phyloP scores from a whole-genome alignment of 2,113 vertebrate genomes.

The Hippopotamus amphibius region DNA sequence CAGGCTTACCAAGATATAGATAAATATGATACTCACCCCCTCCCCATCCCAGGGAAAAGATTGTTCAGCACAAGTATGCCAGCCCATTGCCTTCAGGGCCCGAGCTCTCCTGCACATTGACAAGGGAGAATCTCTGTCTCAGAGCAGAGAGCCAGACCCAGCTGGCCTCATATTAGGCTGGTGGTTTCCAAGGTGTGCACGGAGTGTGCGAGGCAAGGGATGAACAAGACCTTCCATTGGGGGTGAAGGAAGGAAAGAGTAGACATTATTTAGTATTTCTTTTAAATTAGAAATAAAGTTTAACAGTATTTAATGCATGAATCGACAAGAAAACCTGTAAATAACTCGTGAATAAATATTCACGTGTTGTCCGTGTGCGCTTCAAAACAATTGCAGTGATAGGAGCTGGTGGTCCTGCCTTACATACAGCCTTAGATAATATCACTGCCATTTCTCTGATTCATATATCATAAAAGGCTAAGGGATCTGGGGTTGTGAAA shows the following conservation, averaged over 20 bases:
- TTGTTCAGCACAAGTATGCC: background rate
- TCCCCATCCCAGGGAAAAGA: background rate
- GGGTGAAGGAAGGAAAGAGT: background rate
- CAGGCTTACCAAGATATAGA: background rate
- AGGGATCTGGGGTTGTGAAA: background rate
- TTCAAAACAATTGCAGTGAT: background rate
- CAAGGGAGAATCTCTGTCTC: background rate
- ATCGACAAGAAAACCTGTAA: background rate
- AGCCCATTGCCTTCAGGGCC: no score
- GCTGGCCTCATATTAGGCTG: background rate
- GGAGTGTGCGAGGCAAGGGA: background rate
- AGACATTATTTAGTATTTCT: background rate
- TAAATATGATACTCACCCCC: background rate
- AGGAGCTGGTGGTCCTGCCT: background rate
- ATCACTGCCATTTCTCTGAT: background rate
- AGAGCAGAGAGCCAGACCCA: background rate
- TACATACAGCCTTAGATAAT: background rate
- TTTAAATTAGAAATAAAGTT: slow-evolving; percentile 20
- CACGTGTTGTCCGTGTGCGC: background rate
- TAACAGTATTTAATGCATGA: background rate
- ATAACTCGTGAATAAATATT: background rate
- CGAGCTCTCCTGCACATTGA: background rate
- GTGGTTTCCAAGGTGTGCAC: background rate
- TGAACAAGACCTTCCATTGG: background rate
- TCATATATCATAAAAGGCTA: background rate